Conservation (phyloP, 2,797 vertebrate genomes). For the Lindbergichthys nudifrons region DNA sequence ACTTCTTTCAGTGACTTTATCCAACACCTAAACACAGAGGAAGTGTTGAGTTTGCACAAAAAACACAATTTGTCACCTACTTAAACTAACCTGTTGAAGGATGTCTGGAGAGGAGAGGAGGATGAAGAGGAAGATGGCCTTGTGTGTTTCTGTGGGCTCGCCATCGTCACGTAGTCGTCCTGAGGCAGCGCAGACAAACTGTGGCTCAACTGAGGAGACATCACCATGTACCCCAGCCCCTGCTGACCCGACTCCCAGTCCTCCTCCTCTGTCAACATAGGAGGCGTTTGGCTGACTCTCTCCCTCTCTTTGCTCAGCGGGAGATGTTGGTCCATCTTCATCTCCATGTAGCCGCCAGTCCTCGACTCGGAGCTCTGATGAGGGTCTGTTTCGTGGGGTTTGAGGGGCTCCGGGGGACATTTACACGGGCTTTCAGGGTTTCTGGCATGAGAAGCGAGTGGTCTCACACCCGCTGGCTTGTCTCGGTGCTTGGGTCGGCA, state of each 20-base stretch:
- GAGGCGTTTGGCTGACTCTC: not conserved
- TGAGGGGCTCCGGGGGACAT: not conserved
- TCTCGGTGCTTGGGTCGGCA: conserved; percentile 63
- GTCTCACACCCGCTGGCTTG: conserved; percentile 18
- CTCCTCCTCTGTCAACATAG: not conserved
- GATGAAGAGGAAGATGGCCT: conserved; percentile 12
- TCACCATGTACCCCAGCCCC: conserved; percentile 76
- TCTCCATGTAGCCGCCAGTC: conserved; percentile 46
- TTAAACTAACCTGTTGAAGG: conserved; percentile 56
- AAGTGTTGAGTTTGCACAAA: not conserved
- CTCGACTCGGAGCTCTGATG: not conserved
- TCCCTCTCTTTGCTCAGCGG: not conserved
- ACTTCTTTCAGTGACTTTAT: not conserved
- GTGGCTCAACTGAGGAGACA: conserved; percentile 65
- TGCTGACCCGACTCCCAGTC: conserved; percentile 25
- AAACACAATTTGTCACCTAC: not conserved
- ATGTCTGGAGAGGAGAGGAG: conserved; percentile 35
- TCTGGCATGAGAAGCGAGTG: not conserved
- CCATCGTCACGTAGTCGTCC: conserved; percentile 71
- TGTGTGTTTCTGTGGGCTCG: conserved; percentile 58
- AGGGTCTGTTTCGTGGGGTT: not conserved
- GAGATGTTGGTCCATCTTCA: conserved; percentile 25
- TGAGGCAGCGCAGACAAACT: conserved; percentile 33
- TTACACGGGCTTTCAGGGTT: conserved; percentile 24
- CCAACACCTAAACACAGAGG: not conserved